Evolutionary conservation across 2,888 invertebrate species (phyloP), one percentile per base, ranked within the genome.

Genomic region (Drosophila phalerata): DNA sequence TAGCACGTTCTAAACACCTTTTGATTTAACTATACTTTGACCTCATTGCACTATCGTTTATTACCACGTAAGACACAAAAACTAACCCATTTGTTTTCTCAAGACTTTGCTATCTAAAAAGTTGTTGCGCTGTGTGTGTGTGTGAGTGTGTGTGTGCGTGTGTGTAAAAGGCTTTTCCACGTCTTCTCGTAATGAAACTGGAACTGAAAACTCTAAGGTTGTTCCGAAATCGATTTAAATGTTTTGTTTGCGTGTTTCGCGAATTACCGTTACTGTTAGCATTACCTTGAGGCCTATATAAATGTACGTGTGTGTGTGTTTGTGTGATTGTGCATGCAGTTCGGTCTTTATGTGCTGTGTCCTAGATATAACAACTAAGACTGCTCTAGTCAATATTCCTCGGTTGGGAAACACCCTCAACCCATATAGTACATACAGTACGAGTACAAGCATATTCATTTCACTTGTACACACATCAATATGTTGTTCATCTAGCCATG

Each of bases 191-290:
- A 25, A 66, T 57, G 58, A 58, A 43, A 61, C 60, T 64, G 53
- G 48, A 62, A 51, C 19, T 58, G 37, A 48, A 74, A 74, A 64
- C 51, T 72, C 67, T 58, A 65, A 73, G 81, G 69, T 55, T 73
- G 65, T 57, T 69, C 60, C 64, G 70, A 73, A 82, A 82, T 82
- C 82, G 82, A 82, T 82, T 85, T 85, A 82, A 82, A 82, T 82
- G 82, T 75, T 79, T 75, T 69, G 82, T 82, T 82, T 82, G 82
- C 82, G 82, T 82, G 82, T 82, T 79, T 70, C 69, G 72, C 75
- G 69, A 74, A 69, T 74, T 57, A 68, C 63, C 48, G 25, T 61
- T 49, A 52, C 60, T 30, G 49, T 52, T 56, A 51, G 52, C 52
- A 74, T 81, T 84, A 79, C 85, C 82, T 85, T 81, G 85, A 81